Evolutionary conservation across 1,140 invertebrate species (phyloP), one percentile per base, ranked within the genome.

Genomic region (Metaphire vulgaris): DNA sequence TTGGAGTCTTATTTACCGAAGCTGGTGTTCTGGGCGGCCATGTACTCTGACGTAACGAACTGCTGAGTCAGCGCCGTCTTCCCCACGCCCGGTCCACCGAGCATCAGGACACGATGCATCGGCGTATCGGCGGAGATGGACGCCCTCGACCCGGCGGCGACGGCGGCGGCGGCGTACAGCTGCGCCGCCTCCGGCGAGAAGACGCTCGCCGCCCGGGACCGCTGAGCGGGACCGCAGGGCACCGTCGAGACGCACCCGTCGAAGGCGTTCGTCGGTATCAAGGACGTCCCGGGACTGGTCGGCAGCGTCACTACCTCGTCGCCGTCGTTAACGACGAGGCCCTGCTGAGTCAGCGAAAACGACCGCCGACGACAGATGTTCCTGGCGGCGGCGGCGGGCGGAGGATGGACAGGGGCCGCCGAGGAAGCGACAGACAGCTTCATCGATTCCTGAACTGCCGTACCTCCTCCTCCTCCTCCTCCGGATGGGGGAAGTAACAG

Each of bases 11-110:
- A 56, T 21, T 56, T 56, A 83, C 83, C 82, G 74, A 81, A 81
- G 41, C 75, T 80, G 0, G 92, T 92, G 84, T 96, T 93, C 83
- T 95, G 94, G 0, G 92, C 94, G 84, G 94, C 94, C 90, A 95
- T 93, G 82, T 95, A 95, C 80, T 96, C 94, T 72, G 93, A 95
- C 2, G 93, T 95, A 92, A 95, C 94, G 82, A 96, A 96, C 84
- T 96, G 94, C 0, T 92, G 92, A 0, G 93, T 91, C 2, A 96
- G 87, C 0, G 93, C 92, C 0, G 93, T 93, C 86, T 96, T 96
- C 0, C 94, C 94, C 30, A 95, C 93, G 0, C 92, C 93, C 0
- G 91, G 89, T 79, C 93, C 92, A 0, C 94, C 93, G 26, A 97
- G 87, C 89, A 96, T 88, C 0, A 94, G 91, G 6, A 96, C 92